Conservation (phyloP, 1,140 invertebrate species). For the Leptestheria dahalacensis region DNA sequence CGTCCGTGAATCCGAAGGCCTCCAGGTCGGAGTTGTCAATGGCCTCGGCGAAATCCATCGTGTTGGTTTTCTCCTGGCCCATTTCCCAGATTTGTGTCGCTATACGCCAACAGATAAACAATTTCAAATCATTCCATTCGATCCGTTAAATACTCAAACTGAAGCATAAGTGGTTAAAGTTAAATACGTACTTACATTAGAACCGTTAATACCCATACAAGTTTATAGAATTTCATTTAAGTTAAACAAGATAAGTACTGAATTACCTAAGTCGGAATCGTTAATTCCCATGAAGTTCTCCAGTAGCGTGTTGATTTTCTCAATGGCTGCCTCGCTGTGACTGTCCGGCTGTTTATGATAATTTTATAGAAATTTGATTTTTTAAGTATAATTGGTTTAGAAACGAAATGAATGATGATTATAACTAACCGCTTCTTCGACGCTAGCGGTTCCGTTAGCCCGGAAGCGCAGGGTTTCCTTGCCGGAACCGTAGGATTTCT, state of each 20-base stretch:
- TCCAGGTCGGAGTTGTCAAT: constrained; percentile 84
- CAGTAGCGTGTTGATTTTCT: constrained; percentile 77
- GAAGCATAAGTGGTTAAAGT: too few relatives aligned
- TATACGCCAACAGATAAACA: constrained; percentile 23
- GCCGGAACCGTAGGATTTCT: constrained; percentile 55
- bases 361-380: constrained; percentile 1
- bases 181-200: too few relatives aligned
- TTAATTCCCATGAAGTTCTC: constrained; percentile 95
- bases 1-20: constrained; percentile 90
- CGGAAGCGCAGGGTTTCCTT: constrained; percentile 85
- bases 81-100: constrained; percentile 84
- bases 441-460: constrained; percentile 72
- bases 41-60: constrained; percentile 83
- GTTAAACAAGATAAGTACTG: too few relatives aligned
- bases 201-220: too few relatives aligned
- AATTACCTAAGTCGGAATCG: constrained; percentile 71
- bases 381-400: too few relatives aligned
- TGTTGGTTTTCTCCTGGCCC: constrained; percentile 64
- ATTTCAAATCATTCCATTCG: constrained; percentile 7
- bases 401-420: constrained; percentile 17
- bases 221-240: too few relatives aligned
- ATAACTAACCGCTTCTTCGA: constrained; percentile 56
- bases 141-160: background rate
- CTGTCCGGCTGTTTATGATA: constrained; percentile 43
- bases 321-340: constrained; percentile 51